These are phyloP conservation scores for Pardosa pseudoannulata DNA, from an alignment of 2,888 invertebrate genomes.

Conservation along the genomic window DNA sequence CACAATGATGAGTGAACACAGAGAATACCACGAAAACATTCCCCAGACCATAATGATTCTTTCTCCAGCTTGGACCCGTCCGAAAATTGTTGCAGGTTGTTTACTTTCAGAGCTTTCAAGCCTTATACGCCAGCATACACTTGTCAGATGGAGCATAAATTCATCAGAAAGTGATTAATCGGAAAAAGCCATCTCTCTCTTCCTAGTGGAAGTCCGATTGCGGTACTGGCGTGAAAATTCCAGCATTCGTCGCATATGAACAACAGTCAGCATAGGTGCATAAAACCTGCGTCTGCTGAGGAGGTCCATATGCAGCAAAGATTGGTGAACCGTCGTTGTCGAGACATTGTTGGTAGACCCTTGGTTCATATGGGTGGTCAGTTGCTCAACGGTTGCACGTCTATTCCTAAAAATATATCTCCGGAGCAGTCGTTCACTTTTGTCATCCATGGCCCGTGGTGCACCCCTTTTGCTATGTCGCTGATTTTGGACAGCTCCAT, in stretches of 20 bases:
- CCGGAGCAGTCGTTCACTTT: conserved; percentile 20
- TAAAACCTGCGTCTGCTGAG: neutral
- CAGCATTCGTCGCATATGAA: conserved; percentile 2
- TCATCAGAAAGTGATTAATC: conserved; percentile 14
- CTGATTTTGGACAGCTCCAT: conserved; percentile 16
- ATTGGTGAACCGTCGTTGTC: too few species aligned
- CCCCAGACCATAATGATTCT: conserved; percentile 12
- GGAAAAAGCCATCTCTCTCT: neutral
- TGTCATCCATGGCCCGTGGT: conserved; percentile 27
- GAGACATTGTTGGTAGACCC: conserved; percentile 23
- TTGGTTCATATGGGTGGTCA: conserved; percentile 24
- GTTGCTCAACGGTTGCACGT: conserved; percentile 11
- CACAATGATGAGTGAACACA: conserved; percentile 6
- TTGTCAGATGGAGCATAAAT: conserved; percentile 6
- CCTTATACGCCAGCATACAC: neutral
- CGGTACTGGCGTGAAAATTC: conserved; percentile 11
- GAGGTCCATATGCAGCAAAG: neutral
- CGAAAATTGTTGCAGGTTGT: conserved; percentile 19
- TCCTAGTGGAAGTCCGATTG: conserved; percentile 3
- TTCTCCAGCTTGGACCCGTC: conserved; percentile 13
- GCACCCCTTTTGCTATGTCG: conserved; percentile 17
- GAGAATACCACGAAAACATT: neutral
- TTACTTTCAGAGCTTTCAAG: conserved; percentile 8
- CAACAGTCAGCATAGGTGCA: conserved; percentile 15
- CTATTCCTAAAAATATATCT: too few species aligned